These are phyloP conservation scores for Timema podura DNA, from an alignment of 2,888 invertebrate species.

Conservation along the genomic window DNA sequence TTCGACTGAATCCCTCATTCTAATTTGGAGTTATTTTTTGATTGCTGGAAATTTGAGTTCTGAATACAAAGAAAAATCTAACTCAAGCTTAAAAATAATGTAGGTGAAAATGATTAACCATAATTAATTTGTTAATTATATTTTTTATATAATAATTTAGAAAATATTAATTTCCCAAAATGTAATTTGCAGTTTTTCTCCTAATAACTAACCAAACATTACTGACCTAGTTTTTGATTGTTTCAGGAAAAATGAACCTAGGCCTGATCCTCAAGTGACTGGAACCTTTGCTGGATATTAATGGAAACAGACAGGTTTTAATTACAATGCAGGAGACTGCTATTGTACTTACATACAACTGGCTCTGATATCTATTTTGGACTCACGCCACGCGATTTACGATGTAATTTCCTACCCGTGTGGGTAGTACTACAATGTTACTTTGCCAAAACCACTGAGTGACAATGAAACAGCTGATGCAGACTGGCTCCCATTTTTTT, in stretches of 20 bases:
- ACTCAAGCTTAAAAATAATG: no score
- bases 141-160: neutral
- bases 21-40: no score
- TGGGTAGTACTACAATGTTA: neutral
- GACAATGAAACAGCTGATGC: slow-evolving; percentile 5
- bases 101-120: no score
- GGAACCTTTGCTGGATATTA: slow-evolving; percentile 11
- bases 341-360: neutral
- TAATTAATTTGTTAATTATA: no score
- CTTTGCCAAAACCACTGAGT: neutral
- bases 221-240: neutral
- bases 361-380: slow-evolving; percentile 9
- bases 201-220: no score
- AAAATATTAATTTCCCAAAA: neutral
- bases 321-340: neutral
- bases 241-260: neutral
- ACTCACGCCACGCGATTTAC: slow-evolving; percentile 9
- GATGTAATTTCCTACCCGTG: neutral
- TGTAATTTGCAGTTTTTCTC: neutral
- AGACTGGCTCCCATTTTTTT: slow-evolving; percentile 2
- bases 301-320: slow-evolving; percentile 2
- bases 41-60: no score
- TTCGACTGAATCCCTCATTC: no score
- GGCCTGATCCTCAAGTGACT: neutral
- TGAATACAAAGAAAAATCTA: no score